Evolutionary conservation across 1,140 invertebrate genomes (phyloP).

Genomic region (Nymphalis io): DNA sequence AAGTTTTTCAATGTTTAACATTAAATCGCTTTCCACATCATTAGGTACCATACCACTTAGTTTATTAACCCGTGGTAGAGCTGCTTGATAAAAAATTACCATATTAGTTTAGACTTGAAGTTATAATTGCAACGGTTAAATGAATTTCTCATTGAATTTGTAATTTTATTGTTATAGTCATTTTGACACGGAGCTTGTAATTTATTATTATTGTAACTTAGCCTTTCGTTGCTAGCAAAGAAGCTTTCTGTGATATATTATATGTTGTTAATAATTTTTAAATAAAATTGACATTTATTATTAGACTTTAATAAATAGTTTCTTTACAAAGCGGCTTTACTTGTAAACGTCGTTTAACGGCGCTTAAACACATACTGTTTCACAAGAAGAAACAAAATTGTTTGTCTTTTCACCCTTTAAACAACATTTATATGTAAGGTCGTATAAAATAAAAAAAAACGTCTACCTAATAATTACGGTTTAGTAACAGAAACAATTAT

Average conservation of each 20-base stretch:
- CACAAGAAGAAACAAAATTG: no score
- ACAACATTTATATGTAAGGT: no score
- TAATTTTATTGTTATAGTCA: slow-evolving; percentile 38
- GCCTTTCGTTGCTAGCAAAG: background rate
- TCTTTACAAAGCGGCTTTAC: no score
- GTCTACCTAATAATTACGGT: no score
- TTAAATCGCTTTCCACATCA: slow-evolving; percentile 64
- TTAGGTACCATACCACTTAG: slow-evolving; percentile 47
- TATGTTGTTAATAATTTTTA: no score
- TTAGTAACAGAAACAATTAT: no score
- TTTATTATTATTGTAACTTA: slow-evolving; percentile 17
- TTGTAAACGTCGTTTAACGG: no score
- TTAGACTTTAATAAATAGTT: no score
- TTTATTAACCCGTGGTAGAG: slow-evolving; percentile 34
- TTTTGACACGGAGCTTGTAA: slow-evolving; percentile 24
- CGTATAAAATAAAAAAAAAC: no score
- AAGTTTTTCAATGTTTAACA: slow-evolving; percentile 50
- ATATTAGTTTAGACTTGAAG: slow-evolving; percentile 15
- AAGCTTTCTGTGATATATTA: background rate
- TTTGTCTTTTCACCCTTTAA: no score
- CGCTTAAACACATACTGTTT: no score
- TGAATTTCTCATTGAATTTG: slow-evolving; percentile 31
- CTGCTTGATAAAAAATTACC: slow-evolving; percentile 14
- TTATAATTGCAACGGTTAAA: slow-evolving; percentile 33
- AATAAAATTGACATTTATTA: no score